Percentiles rank a stretch among this genome's conserved stretches.
Evolutionary conservation across 2,797 vertebrate genomes (phyloP).

Genomic region (Chrosomus eos): DNA sequence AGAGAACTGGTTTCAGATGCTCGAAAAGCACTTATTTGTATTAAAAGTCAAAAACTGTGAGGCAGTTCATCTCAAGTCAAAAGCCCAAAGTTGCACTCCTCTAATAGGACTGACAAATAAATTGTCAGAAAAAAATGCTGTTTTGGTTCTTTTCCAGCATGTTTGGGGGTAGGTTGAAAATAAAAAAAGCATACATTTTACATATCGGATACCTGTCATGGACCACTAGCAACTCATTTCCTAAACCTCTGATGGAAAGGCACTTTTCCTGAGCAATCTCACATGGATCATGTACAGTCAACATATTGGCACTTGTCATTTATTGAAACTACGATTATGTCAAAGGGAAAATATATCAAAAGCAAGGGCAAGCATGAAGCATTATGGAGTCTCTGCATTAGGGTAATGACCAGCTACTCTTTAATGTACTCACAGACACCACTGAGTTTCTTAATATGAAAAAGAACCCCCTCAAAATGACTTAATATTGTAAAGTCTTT

Average conservation of each 20-base stretch:
- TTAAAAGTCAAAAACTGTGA: conserved; percentile 76
- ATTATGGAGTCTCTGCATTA: conserved; percentile 39
- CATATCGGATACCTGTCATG: conserved; percentile 80
- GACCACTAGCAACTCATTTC: conserved; percentile 62
- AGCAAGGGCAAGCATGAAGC: conserved; percentile 6
- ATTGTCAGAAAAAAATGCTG: conserved; percentile 63
- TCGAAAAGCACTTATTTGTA: conserved; percentile 77
- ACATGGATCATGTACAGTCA: conserved; percentile 75
- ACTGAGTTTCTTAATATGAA: conserved; percentile 6
- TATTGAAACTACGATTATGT: conserved; percentile 76
- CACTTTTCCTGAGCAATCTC: conserved; percentile 69
- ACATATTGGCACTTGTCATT: conserved; percentile 80
- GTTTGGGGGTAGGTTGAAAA: conserved; percentile 70
- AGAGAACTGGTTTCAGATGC: conserved; percentile 25
- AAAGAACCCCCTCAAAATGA: not conserved
- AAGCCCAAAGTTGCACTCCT: conserved; percentile 64
- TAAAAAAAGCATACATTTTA: conserved; percentile 71
- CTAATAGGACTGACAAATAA: conserved; percentile 73
- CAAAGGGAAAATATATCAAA: conserved; percentile 54
- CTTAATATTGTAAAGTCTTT: not conserved
- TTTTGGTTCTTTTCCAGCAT: conserved; percentile 53
- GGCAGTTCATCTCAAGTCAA: conserved; percentile 70
- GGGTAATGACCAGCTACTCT: conserved; percentile 51
- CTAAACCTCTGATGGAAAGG: conserved; percentile 74
- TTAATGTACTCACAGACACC: conserved; percentile 27